Base-by-base conservation (phyloP, 2,797 vertebrate genomes). In the Naso thynnoides region DNA sequence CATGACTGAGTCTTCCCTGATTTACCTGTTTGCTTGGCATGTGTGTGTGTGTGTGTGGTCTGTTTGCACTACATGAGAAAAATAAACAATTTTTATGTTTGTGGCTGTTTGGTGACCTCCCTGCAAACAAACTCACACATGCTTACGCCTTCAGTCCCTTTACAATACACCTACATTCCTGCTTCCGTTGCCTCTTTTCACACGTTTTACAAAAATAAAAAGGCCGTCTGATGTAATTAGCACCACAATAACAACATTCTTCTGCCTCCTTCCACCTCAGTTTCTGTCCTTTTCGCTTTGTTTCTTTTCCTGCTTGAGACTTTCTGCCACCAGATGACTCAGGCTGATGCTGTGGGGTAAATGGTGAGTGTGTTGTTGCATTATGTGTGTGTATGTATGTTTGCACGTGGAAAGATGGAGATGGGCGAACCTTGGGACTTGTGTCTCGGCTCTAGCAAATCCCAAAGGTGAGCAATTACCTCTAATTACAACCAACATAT, bases 391-490 rank as follows among this genome's bases (percentile, higher is more conserved):
- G 58, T 23, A 16, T 76, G 41, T 77, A 33, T 62, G 3, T 64
- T 24, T 67, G 58, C 69, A 48, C 15, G 21, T 48, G 50, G 29
- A 48, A 49, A 56, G 39, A 54, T 15, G 42, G 26, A 44, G 63
- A 72, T 39, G 33, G 59, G 75, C 10, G 21, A 82, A 73, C 68
- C 48, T 19, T 50, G 76, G 77, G 79, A 81, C 76, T 84, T 81
- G n/a, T 36, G 26, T 73, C 21, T 74, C 70, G 78, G 73, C 65
- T 85, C 63, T 65, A 41, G 47, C 31, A 62, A 84, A 78, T 73
- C 84, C 81, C 81, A 71, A 79, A 85, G 76, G 73, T 73, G 33
- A 77, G 62, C 70, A 82, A 78, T 84, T 81, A 73, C 58, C 60
- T 47, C 38, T 83, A 82, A 87, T 84, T 75, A 80, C 61, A 57